A percentile compares a stretch with the other conserved stretches of the same genome.
These are phyloP conservation scores for Pseudomugil gertrudae DNA, from an alignment of 2,797 vertebrate species.

Conservation along the genomic window DNA sequence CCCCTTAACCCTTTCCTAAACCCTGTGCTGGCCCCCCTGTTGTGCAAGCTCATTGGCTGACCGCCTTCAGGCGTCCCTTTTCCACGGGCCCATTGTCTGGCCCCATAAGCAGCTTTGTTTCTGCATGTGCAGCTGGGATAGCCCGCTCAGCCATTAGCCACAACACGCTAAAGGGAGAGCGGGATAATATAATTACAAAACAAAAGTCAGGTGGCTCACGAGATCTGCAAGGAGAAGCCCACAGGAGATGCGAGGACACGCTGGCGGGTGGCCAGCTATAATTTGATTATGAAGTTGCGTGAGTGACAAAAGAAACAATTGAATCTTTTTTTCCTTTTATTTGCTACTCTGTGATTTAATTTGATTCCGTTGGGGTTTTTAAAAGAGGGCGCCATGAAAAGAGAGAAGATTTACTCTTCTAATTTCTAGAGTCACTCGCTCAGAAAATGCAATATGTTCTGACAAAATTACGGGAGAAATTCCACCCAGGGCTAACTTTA, in stretches of 20 bases:
- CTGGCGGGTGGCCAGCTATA: conserved; percentile 81
- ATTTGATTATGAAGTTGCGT: conserved; percentile 84
- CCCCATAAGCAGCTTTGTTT: conserved; percentile 83
- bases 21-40: conserved; percentile 76
- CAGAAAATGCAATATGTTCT: conserved; percentile 64
- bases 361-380: conserved; percentile 68
- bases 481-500: conserved; percentile 45
- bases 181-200: conserved; percentile 84
- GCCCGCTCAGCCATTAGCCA: conserved; percentile 79
- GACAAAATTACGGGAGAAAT: conserved; percentile 57
- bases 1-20: conserved; percentile 77
- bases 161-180: conserved; percentile 76
- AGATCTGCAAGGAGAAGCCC: conserved; percentile 70
- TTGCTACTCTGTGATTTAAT: conserved; percentile 77
- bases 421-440: conserved; percentile 71
- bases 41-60: conserved; percentile 79
- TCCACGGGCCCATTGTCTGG: conserved; percentile 80
- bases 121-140: conserved; percentile 83
- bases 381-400: conserved; percentile 70
- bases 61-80: conserved; percentile 82
- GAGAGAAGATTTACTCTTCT: conserved; percentile 80
- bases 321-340: conserved; percentile 75
- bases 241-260: conserved; percentile 68
- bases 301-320: conserved; percentile 82
- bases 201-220: conserved; percentile 83